phyloP scores from a whole-genome alignment of 1,140 invertebrate genomes.

The Pinna nobilis region DNA sequence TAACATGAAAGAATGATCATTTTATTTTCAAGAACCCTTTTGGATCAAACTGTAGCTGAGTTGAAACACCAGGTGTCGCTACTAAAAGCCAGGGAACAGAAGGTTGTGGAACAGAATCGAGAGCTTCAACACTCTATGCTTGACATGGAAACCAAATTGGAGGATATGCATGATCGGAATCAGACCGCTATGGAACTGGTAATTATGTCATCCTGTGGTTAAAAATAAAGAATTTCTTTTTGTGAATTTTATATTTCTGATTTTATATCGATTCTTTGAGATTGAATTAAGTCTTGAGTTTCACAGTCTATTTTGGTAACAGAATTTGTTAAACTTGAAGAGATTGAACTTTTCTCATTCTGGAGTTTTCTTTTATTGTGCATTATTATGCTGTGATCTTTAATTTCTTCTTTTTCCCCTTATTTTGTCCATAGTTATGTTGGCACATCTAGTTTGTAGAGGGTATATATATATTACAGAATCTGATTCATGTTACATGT shows the following conservation, averaged over 20 bases:
- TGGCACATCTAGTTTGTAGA: no score
- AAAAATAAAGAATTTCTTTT: neutral
- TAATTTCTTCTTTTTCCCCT: no score
- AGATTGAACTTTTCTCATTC: no score
- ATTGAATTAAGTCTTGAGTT: neutral
- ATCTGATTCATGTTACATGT: no score
- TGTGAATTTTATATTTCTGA: neutral
- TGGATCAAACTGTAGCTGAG: conserved; percentile 64
- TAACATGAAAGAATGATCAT: neutral
- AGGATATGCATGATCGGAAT: conserved; percentile 56
- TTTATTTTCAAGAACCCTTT: conserved; percentile 55
- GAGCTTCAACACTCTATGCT: conserved; percentile 69
- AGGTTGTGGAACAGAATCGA: conserved; percentile 61
- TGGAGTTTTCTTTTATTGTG: no score
- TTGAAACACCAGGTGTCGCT: conserved; percentile 67
- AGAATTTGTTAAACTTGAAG: neutral
- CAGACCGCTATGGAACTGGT: conserved; percentile 60
- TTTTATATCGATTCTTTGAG: conserved; percentile 4
- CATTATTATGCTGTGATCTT: no score
- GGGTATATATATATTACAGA: no score
- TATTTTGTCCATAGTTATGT: no score
- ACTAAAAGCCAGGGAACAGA: conserved; percentile 63
- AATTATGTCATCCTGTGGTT: conserved; percentile 3
- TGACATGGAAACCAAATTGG: conserved; percentile 65
- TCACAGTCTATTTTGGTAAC: neutral